Evolutionary conservation across 1,140 invertebrate genomes (phyloP).

Genomic region (Pogonognathellus flavescens): DNA sequence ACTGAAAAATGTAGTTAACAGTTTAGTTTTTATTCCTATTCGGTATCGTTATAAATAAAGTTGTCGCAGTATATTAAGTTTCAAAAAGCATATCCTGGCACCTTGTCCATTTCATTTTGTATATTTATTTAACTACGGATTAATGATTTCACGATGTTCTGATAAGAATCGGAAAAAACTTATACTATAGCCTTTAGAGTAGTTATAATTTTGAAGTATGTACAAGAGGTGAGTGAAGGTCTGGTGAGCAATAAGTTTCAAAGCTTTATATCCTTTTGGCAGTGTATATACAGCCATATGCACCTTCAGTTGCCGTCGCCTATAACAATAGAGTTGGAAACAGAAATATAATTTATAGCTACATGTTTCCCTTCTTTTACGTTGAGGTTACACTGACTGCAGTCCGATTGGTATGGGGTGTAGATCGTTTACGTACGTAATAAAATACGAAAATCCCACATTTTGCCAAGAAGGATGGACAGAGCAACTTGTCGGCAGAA

Average conservation of each 20-base stretch:
- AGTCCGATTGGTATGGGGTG: neutral
- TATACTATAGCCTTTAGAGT: too few species aligned
- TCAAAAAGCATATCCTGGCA: too few species aligned
- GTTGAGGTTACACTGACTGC: neutral
- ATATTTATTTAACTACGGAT: too few species aligned
- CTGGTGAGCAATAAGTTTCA: neutral
- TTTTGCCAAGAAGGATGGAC: slow-evolving; percentile 18
- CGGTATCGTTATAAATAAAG: too few species aligned
- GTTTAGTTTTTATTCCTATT: too few species aligned
- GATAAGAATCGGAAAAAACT: too few species aligned
- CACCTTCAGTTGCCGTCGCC: neutral
- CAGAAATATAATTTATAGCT: slow-evolving; percentile 28
- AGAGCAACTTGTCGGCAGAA: slow-evolving; percentile 27
- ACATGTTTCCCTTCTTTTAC: slow-evolving; percentile 10
- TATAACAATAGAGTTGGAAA: slow-evolving; percentile 34
- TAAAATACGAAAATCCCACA: slow-evolving; percentile 43
- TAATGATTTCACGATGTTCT: too few species aligned
- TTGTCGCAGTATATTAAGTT: too few species aligned
- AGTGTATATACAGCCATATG: neutral
- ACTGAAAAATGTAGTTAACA: too few species aligned
- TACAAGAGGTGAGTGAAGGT: neutral
- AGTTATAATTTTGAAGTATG: neutral
- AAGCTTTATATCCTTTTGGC: neutral
- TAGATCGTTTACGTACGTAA: slow-evolving; percentile 34
- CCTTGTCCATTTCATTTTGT: too few species aligned